A percentile compares a stretch with the other conserved stretches of the same genome.
phyloP scores from a whole-genome alignment of 1,140 invertebrate genomes.

The Brachionus angularis region DNA sequence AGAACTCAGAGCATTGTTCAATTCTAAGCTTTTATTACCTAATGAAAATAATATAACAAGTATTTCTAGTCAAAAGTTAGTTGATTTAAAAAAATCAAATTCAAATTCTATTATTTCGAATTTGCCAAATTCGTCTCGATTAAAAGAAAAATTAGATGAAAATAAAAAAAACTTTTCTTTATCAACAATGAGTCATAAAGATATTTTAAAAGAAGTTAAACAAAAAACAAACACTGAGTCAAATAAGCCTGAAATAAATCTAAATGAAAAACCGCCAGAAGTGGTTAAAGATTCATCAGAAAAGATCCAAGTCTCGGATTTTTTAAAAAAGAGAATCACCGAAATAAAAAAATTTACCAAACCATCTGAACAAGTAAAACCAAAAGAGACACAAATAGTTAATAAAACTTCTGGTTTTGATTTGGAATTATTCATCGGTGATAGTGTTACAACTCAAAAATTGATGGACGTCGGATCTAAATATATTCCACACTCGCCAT shows the following conservation, averaged over 20 bases:
- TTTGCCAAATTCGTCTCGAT: neutral
- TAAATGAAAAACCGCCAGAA: neutral
- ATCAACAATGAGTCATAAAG: constrained; percentile 24
- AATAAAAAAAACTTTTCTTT: constrained; percentile 28
- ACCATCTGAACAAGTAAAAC: neutral
- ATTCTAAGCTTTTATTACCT: constrained; percentile 28
- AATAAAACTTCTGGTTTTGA: neutral
- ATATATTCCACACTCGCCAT: constrained; percentile 27
- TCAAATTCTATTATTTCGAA: constrained; percentile 2
- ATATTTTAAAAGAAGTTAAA: constrained; percentile 31
- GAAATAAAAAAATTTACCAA: constrained; percentile 19
- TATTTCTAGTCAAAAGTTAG: constrained; percentile 31
- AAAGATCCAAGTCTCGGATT: neutral
- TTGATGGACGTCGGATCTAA: constrained; percentile 31
- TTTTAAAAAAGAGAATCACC: constrained; percentile 12
- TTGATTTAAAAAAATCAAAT: constrained; percentile 24
- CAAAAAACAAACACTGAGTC: constrained; percentile 2
- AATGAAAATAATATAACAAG: constrained; percentile 15
- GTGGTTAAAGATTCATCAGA: neutral
- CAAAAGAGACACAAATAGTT: neutral
- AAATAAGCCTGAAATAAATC: neutral
- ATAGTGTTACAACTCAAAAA: constrained; percentile 18
- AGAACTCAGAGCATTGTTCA: constrained; percentile 25
- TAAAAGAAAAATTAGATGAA: constrained; percentile 25
- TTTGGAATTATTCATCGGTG: constrained; percentile 35